Evolutionary conservation across 2,113 vertebrate genomes (phyloP).

Genomic region (Ageneiosus marmoratus): DNA sequence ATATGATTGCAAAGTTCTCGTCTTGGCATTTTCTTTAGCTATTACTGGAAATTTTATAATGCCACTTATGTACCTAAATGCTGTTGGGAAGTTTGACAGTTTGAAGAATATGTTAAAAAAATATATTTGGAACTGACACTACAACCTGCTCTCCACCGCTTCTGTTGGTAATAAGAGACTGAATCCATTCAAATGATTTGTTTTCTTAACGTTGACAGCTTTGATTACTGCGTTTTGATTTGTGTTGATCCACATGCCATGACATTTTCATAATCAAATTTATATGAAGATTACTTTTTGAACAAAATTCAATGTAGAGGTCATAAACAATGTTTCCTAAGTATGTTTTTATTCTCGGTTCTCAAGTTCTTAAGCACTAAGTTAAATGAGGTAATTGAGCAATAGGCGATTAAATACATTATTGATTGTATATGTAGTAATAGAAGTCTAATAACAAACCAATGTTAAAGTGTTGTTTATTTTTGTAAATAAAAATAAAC

Average conservation of each 20-base stretch:
- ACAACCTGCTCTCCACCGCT: not conserved
- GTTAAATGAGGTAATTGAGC: not conserved
- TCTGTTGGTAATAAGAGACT: not conserved
- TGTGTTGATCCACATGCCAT: not conserved
- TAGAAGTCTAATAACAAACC: not conserved
- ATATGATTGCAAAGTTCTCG: not conserved
- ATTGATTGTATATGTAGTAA: not conserved
- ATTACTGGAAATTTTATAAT: slow-evolving; percentile 15
- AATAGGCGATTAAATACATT: not conserved
- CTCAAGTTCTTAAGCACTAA: not conserved
- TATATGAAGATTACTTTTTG: not conserved
- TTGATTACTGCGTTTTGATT: not conserved
- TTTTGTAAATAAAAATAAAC: not conserved
- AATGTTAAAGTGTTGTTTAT: too few relatives aligned
- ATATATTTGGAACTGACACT: not conserved
- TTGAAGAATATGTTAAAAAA: not conserved
- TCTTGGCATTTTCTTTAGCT: not conserved
- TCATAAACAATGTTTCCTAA: too few relatives aligned
- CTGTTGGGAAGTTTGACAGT: slow-evolving; percentile 7
- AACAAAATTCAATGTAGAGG: not conserved
- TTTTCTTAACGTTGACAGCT: not conserved
- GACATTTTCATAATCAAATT: not conserved
- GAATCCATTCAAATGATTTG: not conserved
- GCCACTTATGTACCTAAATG: slow-evolving; percentile 25
- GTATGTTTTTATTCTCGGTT: not conserved